phyloP scores from a whole-genome alignment of 2,797 vertebrate genomes.

The Anas bahamensis region DNA sequence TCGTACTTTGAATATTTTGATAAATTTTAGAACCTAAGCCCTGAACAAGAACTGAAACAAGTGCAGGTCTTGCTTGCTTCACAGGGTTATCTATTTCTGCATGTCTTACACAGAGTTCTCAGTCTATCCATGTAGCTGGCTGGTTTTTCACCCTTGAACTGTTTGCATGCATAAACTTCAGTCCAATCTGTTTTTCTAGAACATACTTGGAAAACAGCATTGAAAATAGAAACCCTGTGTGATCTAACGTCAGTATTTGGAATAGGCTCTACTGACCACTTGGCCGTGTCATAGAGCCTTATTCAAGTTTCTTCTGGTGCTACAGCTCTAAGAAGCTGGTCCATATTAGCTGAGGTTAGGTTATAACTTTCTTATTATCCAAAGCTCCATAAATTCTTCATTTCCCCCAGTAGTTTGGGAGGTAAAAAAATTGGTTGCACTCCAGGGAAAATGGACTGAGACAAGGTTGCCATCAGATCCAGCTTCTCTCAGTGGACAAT shows the following conservation, averaged over 20 bases:
- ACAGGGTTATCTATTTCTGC: background rate
- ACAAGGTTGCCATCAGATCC: background rate
- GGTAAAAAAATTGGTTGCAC: background rate
- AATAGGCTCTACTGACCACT: background rate
- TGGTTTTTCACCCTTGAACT: background rate
- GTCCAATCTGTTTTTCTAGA: background rate
- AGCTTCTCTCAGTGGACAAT: background rate
- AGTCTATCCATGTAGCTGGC: background rate
- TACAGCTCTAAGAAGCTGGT: background rate
- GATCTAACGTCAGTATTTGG: background rate
- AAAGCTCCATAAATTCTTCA: background rate
- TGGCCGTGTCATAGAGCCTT: background rate
- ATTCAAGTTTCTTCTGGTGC: background rate
- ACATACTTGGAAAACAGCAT: background rate
- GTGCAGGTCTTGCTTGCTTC: background rate
- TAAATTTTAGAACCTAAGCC: background rate
- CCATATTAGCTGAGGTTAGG: background rate
- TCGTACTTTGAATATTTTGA: background rate
- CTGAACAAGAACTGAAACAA: background rate
- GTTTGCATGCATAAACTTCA: background rate
- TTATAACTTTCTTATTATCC: background rate
- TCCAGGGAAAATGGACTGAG: background rate
- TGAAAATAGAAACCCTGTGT: background rate
- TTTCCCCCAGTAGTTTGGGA: background rate
- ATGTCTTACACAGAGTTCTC: background rate